phyloP scores from a whole-genome alignment of 2,113 vertebrate genomes.

The Formicarius rufipectus region DNA sequence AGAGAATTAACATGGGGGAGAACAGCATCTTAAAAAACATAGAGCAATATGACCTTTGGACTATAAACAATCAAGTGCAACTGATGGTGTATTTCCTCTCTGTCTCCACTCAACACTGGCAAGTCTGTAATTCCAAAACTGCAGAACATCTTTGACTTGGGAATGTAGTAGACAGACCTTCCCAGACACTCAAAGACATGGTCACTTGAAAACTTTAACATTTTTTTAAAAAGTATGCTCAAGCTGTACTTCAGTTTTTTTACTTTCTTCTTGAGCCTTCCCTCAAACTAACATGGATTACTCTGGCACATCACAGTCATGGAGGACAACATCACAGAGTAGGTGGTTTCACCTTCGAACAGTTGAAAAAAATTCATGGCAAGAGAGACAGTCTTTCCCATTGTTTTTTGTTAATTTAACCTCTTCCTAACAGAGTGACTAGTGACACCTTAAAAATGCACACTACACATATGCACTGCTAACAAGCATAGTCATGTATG shows the following conservation, averaged over 20 bases:
- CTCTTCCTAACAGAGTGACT: neutral
- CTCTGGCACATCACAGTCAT: neutral
- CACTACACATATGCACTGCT: neutral
- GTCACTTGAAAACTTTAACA: neutral
- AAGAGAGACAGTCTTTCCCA: neutral
- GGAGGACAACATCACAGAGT: neutral
- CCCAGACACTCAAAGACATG: neutral
- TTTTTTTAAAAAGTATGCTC: neutral
- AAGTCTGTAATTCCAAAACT: neutral
- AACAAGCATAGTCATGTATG: neutral
- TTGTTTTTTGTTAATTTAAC: neutral
- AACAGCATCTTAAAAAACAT: neutral
- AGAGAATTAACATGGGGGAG: neutral
- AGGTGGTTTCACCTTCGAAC: neutral
- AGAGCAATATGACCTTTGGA: neutral
- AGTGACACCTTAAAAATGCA: neutral
- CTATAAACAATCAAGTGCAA: neutral
- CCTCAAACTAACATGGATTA: neutral
- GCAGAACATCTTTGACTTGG: neutral
- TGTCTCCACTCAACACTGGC: neutral
- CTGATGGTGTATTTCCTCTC: neutral
- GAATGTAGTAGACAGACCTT: neutral
- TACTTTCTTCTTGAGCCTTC: neutral
- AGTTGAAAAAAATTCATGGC: neutral
- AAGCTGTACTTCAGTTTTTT: neutral